Base-by-base conservation (phyloP, 2,797 vertebrate species). In the Catostomus latipinnis region DNA sequence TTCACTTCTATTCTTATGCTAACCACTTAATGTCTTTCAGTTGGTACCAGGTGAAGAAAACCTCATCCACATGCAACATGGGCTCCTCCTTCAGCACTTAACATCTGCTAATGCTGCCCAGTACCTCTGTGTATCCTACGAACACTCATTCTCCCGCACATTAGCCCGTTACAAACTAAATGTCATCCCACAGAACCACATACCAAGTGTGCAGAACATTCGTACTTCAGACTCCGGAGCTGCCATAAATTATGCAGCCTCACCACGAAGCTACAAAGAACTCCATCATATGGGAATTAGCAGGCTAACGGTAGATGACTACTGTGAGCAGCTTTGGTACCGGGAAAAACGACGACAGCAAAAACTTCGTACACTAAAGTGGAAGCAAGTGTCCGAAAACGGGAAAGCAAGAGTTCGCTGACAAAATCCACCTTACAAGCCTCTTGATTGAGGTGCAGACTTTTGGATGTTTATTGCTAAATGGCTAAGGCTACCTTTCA, bases 251-350 rank as follows among this genome's bases (percentile, higher is more conserved):
- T 85, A 80, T 7, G 46, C 67, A 7, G 13, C 73, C 4, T 83
- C 87, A 16, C 70, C 85, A 0, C 88, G 76, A 0, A 92, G 85
- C 86, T 93, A 91, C 91, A 96, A 94, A 79, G 93, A 95, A 73
- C 91, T 93, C 0, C 88, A 90, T 50, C 80, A 89, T 50, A 84
- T 88, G 78, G 93, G 91, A 1, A 56, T 84, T 12, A 88, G 88
- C 0, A 87, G 93, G 10, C 85, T 90, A 88, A 93, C 86, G 5
- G 84, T 91, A 67, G 94, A 95, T 0, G 86, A 91, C 77, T 94
- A 95, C 86, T 96, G 96, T 52, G 92, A 94, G 6, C 92, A 94
- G 76, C 92, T 96, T 82, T 93, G 95, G 92, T 92, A 90, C 84
- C 91, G 92, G 0, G 94, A 96, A 48, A 94, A 95, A 67, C 92